phyloP scores from a whole-genome alignment of 2,888 invertebrate genomes.

The Drosophila paramelanica region DNA sequence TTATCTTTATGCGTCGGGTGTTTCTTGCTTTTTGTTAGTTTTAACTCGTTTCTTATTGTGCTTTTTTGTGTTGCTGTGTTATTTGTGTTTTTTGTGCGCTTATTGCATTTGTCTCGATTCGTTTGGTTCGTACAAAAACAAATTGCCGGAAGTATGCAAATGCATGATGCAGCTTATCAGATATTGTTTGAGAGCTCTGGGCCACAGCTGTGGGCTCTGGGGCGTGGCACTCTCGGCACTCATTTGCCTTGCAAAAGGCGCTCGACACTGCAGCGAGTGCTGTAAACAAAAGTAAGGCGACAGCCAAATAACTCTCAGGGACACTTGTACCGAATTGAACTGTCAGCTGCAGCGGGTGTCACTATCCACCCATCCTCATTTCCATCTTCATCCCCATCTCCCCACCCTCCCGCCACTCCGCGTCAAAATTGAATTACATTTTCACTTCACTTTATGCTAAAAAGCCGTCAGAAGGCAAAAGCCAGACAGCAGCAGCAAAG shows the following conservation, averaged over 20 bases:
- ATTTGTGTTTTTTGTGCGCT: constrained; percentile 52
- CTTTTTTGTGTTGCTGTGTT: background rate
- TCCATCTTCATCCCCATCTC: too few species aligned
- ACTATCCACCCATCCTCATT: background rate
- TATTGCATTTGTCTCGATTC: constrained; percentile 81
- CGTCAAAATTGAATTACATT: constrained; percentile 77
- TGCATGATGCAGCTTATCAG: constrained; percentile 79
- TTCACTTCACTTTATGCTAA: constrained; percentile 72
- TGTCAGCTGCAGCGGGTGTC: constrained; percentile 67
- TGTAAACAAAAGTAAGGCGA: constrained; percentile 73
- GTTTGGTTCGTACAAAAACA: constrained; percentile 77
- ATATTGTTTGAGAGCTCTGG: constrained; percentile 75
- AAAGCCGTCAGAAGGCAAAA: constrained; percentile 49
- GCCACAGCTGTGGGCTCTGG: constrained; percentile 11
- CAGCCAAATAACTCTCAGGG: constrained; percentile 73
- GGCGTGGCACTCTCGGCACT: constrained; percentile 58
- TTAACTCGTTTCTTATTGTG: constrained; percentile 10
- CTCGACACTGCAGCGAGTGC: constrained; percentile 30
- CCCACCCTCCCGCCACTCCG: constrained; percentile 3
- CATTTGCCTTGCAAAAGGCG: constrained; percentile 79
- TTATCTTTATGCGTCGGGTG: constrained; percentile 66
- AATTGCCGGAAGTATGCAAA: constrained; percentile 81
- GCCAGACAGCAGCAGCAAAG: constrained; percentile 36
- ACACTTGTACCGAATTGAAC: constrained; percentile 75
- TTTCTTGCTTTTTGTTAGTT: constrained; percentile 37